Conservation (phyloP, 1,140 invertebrate species). For the Littorina saxatilis region DNA sequence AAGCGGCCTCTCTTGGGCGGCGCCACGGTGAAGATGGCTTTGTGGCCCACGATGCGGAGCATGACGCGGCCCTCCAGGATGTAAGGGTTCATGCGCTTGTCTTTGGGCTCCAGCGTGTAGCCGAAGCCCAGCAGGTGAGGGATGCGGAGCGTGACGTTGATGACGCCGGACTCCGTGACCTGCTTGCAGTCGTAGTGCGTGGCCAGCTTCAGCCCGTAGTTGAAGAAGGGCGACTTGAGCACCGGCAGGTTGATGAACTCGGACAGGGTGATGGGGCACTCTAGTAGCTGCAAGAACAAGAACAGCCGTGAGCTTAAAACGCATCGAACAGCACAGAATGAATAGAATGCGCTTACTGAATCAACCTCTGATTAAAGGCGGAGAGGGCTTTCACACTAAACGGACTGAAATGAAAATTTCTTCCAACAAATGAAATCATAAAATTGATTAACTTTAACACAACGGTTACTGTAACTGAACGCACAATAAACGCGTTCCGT, state of each 20-base stretch:
- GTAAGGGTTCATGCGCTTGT: slow-evolving; percentile 55
- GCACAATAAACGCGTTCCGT: no score
- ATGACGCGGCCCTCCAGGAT: slow-evolving; percentile 66
- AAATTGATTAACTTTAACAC: no score
- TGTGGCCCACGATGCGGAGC: slow-evolving; percentile 68
- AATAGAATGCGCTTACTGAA: no score
- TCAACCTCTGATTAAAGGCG: no score
- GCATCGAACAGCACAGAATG: no score
- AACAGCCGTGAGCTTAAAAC: no score
- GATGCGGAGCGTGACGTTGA: slow-evolving; percentile 66
- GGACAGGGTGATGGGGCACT: slow-evolving; percentile 76
- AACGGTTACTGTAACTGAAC: no score
- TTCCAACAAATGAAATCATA: no score
- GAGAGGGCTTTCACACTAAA: no score
- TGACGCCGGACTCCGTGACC: slow-evolving; percentile 65
- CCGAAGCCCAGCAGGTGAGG: slow-evolving; percentile 68
- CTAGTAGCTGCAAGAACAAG: slow-evolving; percentile 70
- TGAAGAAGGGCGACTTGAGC: slow-evolving; percentile 75
- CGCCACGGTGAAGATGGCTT: slow-evolving; percentile 69
- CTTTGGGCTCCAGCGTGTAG: slow-evolving; percentile 66
- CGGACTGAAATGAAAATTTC: no score
- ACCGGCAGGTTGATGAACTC: slow-evolving; percentile 78
- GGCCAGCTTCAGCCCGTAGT: slow-evolving; percentile 68
- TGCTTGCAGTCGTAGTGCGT: slow-evolving; percentile 70
- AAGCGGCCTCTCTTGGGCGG: slow-evolving; percentile 70